phyloP scores from a whole-genome alignment of 2,888 invertebrate species.

The Drosophila multiciliata region DNA sequence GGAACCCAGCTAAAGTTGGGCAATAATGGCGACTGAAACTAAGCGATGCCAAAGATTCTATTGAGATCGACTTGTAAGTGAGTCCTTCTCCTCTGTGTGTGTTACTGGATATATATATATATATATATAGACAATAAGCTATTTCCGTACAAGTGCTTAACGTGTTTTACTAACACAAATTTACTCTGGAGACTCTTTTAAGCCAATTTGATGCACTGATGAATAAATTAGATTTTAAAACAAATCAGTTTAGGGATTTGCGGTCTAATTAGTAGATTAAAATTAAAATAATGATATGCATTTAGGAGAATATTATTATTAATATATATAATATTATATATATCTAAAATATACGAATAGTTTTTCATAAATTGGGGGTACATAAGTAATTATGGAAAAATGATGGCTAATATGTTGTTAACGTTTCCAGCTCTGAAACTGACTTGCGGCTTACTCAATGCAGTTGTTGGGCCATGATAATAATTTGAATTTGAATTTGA shows the following conservation, averaged over 20 bases:
- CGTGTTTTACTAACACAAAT: constrained; percentile 33
- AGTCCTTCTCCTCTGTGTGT: no score
- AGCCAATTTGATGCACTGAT: constrained; percentile 36
- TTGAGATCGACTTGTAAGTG: background rate
- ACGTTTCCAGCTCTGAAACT: background rate
- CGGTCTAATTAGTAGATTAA: background rate
- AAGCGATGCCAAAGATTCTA: background rate
- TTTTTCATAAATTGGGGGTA: background rate
- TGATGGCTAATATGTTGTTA: background rate
- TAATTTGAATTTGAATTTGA: constrained; percentile 38
- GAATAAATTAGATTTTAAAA: constrained; percentile 2
- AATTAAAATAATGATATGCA: background rate
- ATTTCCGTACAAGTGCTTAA: constrained; percentile 14
- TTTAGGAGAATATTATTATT: background rate
- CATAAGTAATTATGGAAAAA: background rate
- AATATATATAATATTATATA: no score
- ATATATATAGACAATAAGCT: background rate
- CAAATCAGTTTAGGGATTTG: background rate
- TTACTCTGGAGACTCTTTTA: constrained; percentile 20
- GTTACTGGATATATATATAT: background rate
- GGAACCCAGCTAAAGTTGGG: background rate
- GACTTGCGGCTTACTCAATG: background rate
- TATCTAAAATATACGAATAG: background rate
- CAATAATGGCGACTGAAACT: background rate
- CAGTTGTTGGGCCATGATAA: constrained; percentile 3